Base-by-base conservation (phyloP, 2,113 vertebrate genomes). In the Martes martes region DNA sequence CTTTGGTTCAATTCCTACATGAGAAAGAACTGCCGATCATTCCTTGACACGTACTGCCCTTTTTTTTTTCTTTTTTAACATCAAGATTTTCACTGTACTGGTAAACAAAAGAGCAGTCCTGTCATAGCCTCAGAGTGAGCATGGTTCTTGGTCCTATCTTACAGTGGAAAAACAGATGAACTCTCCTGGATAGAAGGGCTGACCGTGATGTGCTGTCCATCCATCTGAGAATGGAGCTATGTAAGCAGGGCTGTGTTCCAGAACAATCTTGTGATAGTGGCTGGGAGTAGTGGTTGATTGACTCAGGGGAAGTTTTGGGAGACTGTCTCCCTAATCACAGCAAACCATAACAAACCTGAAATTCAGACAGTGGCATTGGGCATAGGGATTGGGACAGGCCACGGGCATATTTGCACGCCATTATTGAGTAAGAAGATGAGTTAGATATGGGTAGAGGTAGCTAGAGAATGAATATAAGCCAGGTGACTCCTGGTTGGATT, bases 401-500 rank as follows among this genome's bases (percentile, higher is more conserved):
- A 15, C 1, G 26, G 47, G 24, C 52, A 42, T 52, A 50, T 63
- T 11, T 59, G 23, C n/a, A 21, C 39, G 95, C 36, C 33, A 7
- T n/a, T 45, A 14, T 0, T 39, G 42, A 45, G 61, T 69, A 39
- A 88, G 76, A 42, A 28, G 50, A 11, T 5, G 6, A 2, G 9
- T 57, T 16, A 28, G 85, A 13, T 4, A 7, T 71, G 78, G 21
- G 13, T 42, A 33, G 18, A 42, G 15, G 10, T 21, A 74, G 13
- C 33, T 19, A 59, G 63, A 67, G 19, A 52, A 8, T 50, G 42
- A 26, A 2, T 16, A 2, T 6, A n/a, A 94, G 8, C 91, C 63
- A 52, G 45, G 67, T 63, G 86, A 81, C 69, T 95, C 63, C 71
- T 86, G 65, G 36, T 36, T 71, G 57, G n/a, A 89, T 61, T 93